Conservation (phyloP, 1,140 invertebrate species). For the Eulimnadia texana region DNA sequence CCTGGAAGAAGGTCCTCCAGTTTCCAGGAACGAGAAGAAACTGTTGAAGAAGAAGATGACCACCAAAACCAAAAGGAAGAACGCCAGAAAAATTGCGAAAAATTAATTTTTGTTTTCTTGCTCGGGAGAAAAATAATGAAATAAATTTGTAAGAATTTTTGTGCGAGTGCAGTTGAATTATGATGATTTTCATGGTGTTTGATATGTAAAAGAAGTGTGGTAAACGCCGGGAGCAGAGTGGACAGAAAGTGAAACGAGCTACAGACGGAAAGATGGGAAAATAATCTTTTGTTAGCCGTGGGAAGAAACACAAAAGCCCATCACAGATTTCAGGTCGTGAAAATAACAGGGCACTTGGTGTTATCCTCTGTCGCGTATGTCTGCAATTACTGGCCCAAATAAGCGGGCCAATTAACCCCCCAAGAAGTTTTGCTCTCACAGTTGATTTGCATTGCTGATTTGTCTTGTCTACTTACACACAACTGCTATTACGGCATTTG, state of each 20-base stretch:
- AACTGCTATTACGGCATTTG: background rate
- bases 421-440: background rate
- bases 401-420: background rate
- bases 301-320: background rate
- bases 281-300: background rate
- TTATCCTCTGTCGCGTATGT: background rate
- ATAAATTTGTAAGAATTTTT: too few species aligned
- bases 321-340: background rate
- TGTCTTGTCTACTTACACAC: background rate
- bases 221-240: too few species aligned
- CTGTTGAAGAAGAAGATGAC: background rate
- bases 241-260: too few species aligned
- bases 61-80: background rate
- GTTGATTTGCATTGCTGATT: background rate
- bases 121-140: background rate
- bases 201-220: too few species aligned
- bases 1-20: background rate
- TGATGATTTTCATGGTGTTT: too few species aligned
- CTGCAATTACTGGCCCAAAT: background rate
- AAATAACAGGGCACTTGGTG: background rate
- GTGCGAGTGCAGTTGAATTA: too few species aligned
- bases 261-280: background rate
- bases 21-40: background rate
- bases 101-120: background rate
- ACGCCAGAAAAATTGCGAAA: background rate